Evolutionary conservation across 2,113 vertebrate species (phyloP), one percentile per base, ranked within the genome.

Genomic region (Solenodon paradoxus): DNA sequence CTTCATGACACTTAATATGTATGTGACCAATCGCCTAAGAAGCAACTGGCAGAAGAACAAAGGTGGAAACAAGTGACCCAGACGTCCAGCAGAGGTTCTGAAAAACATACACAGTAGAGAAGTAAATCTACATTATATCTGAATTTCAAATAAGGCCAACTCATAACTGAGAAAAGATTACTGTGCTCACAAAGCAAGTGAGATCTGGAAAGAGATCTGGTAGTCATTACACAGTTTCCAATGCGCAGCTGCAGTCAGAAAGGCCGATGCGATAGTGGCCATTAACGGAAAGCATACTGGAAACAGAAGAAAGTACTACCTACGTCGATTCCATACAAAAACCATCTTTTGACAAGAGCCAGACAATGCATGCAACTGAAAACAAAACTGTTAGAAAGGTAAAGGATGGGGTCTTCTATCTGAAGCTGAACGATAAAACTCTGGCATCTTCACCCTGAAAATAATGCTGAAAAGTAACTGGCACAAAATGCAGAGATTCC

Each of bases 111-210:
- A 94, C 9, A 80, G 61, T 83, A 97, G 24, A 85, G 74, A 95
- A 93, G 86, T 71, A 96, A 94, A 85, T 92, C 53, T 78, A 88
- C 11, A 95, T 72, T 85, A 28, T 40, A 95, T 51, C n/a, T 72
- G 66, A 92, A 93, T 95, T 95, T 96, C 95, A 94, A 97, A 96
- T 95, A 96, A 90, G 82, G 66, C 61, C 82, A 92, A 96, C 87
- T 84, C 80, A 94, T 88, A 96, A 95, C 90, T 88, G 85, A 97
- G 77, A 92, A 96, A 89, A 42, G 59, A 96, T 94, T 55, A 90
- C 91, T 82, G 77, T 53, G 72, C 55, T 47, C 81, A 63, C 88
- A 83, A 97, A 96, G 77, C 90, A 89, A 95, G 72, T 93, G 88
- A 38, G 74, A 89, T 71, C 64, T 95, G 77, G 80, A 95, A 87